Evolutionary conservation across 2,888 invertebrate species (phyloP).

Genomic region (Sminthurinus aureus): DNA sequence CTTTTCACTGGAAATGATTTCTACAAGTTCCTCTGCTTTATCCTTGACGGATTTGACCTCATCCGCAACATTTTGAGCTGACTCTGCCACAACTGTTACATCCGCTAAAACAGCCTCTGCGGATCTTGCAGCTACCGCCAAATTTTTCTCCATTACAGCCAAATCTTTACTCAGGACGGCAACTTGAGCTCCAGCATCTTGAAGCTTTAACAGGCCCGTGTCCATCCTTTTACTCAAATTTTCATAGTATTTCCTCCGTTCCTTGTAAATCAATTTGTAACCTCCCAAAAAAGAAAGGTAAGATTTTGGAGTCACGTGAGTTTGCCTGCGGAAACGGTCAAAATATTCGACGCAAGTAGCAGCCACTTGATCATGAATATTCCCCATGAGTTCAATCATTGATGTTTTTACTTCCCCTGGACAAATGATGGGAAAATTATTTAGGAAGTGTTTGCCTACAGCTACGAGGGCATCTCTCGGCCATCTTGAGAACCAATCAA

Average conservation of each 20-base stretch:
- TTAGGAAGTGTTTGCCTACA: slow-evolving; percentile 81
- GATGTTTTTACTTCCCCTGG: slow-evolving; percentile 75
- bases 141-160: slow-evolving; percentile 80
- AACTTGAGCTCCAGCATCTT: slow-evolving; percentile 85
- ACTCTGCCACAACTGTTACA: slow-evolving; percentile 81
- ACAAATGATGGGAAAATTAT: slow-evolving; percentile 73
- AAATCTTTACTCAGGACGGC: slow-evolving; percentile 81
- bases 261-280: slow-evolving; percentile 80
- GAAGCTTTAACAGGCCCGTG: slow-evolving; percentile 83
- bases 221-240: slow-evolving; percentile 80
- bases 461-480: slow-evolving; percentile 77
- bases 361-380: slow-evolving; percentile 81
- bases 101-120: slow-evolving; percentile 80
- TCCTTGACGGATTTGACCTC: slow-evolving; percentile 83
- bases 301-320: slow-evolving; percentile 90
- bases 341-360: slow-evolving; percentile 78
- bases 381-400: slow-evolving; percentile 82
- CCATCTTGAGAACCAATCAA: slow-evolving; percentile 93
- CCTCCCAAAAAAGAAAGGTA: slow-evolving; percentile 83
- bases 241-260: slow-evolving; percentile 61
- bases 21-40: slow-evolving; percentile 79
- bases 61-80: slow-evolving; percentile 80
- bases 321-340: slow-evolving; percentile 80
- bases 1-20: slow-evolving; percentile 81
- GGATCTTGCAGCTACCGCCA: slow-evolving; percentile 79